These are phyloP conservation scores for Thysanoteuthis rhombus DNA, from an alignment of 2,888 invertebrate genomes.

Conservation along the genomic window DNA sequence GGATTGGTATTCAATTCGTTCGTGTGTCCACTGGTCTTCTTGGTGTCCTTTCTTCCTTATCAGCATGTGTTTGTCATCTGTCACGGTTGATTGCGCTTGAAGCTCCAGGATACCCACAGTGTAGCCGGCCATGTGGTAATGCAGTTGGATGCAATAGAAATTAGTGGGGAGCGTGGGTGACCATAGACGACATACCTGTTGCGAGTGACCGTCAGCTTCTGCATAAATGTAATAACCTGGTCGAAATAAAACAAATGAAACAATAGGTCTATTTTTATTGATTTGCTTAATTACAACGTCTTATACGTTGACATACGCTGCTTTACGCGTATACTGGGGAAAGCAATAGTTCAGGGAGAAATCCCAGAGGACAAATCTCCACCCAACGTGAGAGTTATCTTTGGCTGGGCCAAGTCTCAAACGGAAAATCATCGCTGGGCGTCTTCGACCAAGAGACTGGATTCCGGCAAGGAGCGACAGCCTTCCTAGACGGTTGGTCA, in stretches of 20 bases:
- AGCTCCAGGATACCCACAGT: background rate
- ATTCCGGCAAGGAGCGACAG: no score
- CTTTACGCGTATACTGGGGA: no score
- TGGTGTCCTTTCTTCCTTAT: background rate
- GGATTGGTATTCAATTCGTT: background rate
- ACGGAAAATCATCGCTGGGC: no score
- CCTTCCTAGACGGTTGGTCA: no score
- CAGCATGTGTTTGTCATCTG: background rate
- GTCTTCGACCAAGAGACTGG: no score
- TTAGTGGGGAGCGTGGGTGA: slow-evolving; percentile 12
- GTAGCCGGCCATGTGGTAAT: slow-evolving; percentile 31
- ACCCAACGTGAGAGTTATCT: no score
- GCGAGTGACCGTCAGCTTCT: slow-evolving; percentile 15
- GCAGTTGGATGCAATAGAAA: background rate
- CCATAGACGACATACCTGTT: background rate
- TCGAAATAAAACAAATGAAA: background rate
- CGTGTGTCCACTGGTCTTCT: slow-evolving; percentile 12
- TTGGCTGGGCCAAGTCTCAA: no score
- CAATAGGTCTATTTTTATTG: background rate
- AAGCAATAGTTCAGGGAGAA: no score
- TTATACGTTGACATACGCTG: no score
- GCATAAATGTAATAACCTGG: slow-evolving; percentile 21
- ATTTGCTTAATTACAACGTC: background rate
- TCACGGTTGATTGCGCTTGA: background rate
- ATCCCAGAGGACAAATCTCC: no score